Evolutionary conservation across 1,140 invertebrate genomes (phyloP), one percentile per base, ranked within the genome.

Genomic region (Musca vetustissima): DNA sequence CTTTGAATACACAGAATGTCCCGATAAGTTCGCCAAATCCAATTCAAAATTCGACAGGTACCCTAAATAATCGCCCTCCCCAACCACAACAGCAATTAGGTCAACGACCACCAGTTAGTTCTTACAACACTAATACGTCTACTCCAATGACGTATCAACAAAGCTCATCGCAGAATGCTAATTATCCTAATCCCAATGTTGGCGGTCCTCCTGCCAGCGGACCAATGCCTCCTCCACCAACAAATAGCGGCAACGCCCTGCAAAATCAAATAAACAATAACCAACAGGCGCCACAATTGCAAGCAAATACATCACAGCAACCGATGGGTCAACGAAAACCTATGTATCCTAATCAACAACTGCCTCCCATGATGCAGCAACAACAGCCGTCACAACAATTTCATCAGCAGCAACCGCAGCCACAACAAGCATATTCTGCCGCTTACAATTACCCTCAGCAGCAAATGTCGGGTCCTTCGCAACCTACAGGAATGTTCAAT

Each of bases 401-500:
- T 8, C 28, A 28, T n/a, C n/a, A n/a, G n/a, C 55, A 22, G 9
- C 19, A 14, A 3, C 52, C 24, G 15, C 55, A 61, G 22, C 52
- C 49, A 25, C 36, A 66, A 6, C 64, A 50, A 22, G 66, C 70
- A 3, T 65, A 19, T 22, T 32, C 50, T 36, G 61, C 69, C 9
- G 52, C 67, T 25, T 36, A 64, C 19, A 65, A 67, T 49, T 61
- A 66, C 36, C 25, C 47, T 50, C 64, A 53, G 3, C 74, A 73
- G 36, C 69, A 70, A 52, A 66, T 47, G 22, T 47, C 65, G 9
- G 73, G 70, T 28, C 52, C 70, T 24, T 66, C 70, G 52, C 66
- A 70, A 52, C 73, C 66, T 19, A 72, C 71, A 22, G 75, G 75
- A 49, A 72, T 77, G 70, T 79, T 80, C 50, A 77, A 76, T 47